phyloP scores from a whole-genome alignment of 1,140 invertebrate species.

The Diabrotica virgifera region DNA sequence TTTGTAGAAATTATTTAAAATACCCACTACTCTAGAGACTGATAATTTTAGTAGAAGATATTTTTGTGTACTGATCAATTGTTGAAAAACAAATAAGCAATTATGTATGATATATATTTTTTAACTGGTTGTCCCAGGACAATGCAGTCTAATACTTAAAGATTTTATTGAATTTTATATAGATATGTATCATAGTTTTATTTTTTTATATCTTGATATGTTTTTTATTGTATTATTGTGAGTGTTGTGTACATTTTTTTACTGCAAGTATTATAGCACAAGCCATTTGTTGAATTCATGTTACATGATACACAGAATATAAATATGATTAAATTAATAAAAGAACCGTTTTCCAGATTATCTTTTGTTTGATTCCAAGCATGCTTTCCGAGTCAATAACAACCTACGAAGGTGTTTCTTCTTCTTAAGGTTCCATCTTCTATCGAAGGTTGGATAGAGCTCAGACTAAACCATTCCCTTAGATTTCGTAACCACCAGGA shows the following conservation, averaged over 20 bases:
- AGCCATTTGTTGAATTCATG: conserved; percentile 45
- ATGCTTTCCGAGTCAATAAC: too few relatives aligned
- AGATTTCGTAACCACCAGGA: too few relatives aligned
- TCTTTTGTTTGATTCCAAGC: too few relatives aligned
- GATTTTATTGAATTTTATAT: conserved; percentile 35
- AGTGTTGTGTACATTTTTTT: conserved; percentile 37
- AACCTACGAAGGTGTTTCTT: too few relatives aligned
- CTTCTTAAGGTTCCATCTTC: too few relatives aligned
- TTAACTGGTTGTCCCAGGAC: conserved; percentile 31
- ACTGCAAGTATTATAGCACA: conserved; percentile 43
- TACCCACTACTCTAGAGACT: too few relatives aligned
- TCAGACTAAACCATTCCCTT: too few relatives aligned
- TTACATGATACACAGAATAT: conserved; percentile 38
- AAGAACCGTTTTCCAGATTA: conserved; percentile 12
- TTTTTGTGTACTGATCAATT: too few relatives aligned
- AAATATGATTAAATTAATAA: conserved; percentile 30
- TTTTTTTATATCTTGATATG: conserved; percentile 41
- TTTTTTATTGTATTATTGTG: conserved; percentile 34
- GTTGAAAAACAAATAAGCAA: too few relatives aligned
- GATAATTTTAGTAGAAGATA: too few relatives aligned
- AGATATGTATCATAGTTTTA: conserved; percentile 36
- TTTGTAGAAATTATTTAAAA: too few relatives aligned
- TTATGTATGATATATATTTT: conserved; percentile 10
- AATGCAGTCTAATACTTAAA: conserved; percentile 37
- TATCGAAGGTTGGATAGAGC: too few relatives aligned